Percentiles rank a stretch among this genome's conserved stretches.
phyloP scores from a whole-genome alignment of 2,797 vertebrate genomes.

The Knipowitschia caucasica region DNA sequence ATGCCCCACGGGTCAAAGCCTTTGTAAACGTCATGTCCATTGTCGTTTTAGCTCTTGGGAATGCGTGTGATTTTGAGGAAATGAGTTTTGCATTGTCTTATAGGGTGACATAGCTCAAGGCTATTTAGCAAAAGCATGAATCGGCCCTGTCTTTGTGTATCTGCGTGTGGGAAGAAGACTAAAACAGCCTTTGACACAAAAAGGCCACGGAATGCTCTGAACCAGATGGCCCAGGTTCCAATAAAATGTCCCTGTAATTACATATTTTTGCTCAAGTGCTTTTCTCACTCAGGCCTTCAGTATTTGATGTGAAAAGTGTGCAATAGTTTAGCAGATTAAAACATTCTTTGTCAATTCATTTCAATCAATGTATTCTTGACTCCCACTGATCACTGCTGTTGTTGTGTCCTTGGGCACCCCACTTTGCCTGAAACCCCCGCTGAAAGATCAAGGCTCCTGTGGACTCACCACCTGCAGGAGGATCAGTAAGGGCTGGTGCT shows the following conservation, averaged over 20 bases:
- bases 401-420: no score
- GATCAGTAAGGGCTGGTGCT: no score
- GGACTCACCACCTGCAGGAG: no score
- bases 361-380: no score
- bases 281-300: background rate
- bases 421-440: no score
- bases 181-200: constrained; percentile 6
- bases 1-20: constrained; percentile 55
- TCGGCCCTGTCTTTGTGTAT: constrained; percentile 6
- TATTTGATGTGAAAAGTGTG: background rate
- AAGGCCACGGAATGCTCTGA: background rate
- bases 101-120: constrained; percentile 38
- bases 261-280: background rate
- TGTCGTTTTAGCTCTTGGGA: constrained; percentile 57
- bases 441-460: no score
- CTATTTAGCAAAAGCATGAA: constrained; percentile 22
- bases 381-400: no score
- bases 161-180: constrained; percentile 2
- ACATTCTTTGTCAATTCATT: background rate
- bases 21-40: constrained; percentile 53
- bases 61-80: constrained; percentile 57
- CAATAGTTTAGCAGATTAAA: background rate
- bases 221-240: background rate
- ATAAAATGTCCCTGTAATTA: background rate
- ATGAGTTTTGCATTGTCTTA: constrained; percentile 35